phyloP scores from a whole-genome alignment of 2,113 vertebrate genomes.

The Vimba vimba region DNA sequence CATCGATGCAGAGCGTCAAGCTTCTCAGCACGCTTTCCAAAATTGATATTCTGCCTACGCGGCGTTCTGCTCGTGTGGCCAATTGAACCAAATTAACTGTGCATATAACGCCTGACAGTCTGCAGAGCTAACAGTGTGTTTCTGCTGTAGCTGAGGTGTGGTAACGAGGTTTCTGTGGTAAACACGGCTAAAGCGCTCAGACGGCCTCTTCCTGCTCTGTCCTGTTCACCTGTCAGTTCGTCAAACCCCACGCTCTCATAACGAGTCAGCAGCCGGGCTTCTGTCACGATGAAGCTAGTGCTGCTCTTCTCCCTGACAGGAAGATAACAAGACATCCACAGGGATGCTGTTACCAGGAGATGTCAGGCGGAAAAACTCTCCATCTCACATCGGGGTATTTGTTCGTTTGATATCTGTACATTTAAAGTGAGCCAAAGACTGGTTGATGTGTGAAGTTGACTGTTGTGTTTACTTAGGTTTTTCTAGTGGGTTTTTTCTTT shows the following conservation, averaged over 20 bases:
- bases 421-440: conserved; percentile 29
- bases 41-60: background rate
- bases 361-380: conserved; percentile 32
- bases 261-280: background rate
- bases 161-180: conserved; percentile 45
- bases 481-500: too few relatives aligned
- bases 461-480: background rate
- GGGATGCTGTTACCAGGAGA: conserved; percentile 26
- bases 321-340: conserved; percentile 49
- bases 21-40: background rate
- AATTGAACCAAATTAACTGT: background rate
- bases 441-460: background rate
- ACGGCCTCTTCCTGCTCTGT: conserved; percentile 47
- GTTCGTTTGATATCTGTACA: conserved; percentile 17
- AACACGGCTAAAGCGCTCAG: conserved; percentile 19
- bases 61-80: background rate
- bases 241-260: conserved; percentile 21
- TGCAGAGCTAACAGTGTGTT: conserved; percentile 1
- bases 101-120: background rate
- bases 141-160: conserved; percentile 33
- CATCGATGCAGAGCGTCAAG: background rate
- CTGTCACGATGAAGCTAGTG: conserved; percentile 37
- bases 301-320: conserved; percentile 45
- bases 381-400: conserved; percentile 25
- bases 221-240: conserved; percentile 50